Evolutionary conservation across 2,888 invertebrate genomes (phyloP).

Genomic region (Marronus borbonicus): DNA sequence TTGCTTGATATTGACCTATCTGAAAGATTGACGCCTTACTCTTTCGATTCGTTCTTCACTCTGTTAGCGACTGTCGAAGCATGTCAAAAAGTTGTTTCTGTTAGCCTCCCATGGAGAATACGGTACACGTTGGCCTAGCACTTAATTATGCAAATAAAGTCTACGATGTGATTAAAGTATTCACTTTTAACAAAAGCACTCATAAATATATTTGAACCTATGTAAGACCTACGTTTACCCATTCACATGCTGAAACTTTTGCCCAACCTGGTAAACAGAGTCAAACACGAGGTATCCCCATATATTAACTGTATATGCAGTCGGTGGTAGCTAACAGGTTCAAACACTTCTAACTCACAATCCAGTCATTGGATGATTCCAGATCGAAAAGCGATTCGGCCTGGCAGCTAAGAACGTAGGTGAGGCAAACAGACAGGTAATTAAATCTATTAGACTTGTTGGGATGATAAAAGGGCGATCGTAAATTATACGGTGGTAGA

Average conservation of each 20-base stretch:
- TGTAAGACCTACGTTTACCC: too few species aligned
- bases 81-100: too few species aligned
- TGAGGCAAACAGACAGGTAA: constrained; percentile 29
- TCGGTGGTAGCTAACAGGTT: not conserved
- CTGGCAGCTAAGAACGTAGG: not conserved
- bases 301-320: constrained; percentile 1
- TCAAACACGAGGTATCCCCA: not conserved
- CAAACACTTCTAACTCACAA: constrained; percentile 5
- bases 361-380: not conserved
- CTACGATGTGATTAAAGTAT: too few species aligned
- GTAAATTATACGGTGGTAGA: constrained; percentile 34
- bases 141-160: too few species aligned
- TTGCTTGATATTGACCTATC: too few species aligned
- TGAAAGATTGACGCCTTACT: too few species aligned
- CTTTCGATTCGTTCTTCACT: too few species aligned
- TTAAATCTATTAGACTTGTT: constrained; percentile 37
- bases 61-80: too few species aligned
- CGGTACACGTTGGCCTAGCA: too few species aligned
- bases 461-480: constrained; percentile 37
- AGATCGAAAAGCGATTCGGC: not conserved
- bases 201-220: too few species aligned
- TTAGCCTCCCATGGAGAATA: too few species aligned
- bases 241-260: not conserved
- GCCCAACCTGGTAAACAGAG: not conserved
- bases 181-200: too few species aligned